Conservation (phyloP, 2,888 invertebrate genomes). For the Mactromeris polynyma region DNA sequence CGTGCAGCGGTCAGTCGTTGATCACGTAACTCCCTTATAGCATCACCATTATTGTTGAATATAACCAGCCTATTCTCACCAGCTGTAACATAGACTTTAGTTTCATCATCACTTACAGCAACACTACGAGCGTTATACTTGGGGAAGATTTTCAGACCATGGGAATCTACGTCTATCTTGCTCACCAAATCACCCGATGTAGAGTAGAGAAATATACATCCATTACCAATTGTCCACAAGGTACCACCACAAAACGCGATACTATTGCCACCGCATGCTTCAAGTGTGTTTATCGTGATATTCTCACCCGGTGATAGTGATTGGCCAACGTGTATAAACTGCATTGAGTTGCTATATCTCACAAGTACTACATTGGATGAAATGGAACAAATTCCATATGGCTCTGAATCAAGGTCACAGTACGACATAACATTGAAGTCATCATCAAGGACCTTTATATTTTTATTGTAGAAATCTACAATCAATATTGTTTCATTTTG, state of each 20-base stretch:
- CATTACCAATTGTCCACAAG: not conserved
- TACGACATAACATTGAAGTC: not conserved
- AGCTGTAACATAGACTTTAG: constrained; percentile 1
- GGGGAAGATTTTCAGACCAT: constrained; percentile 5
- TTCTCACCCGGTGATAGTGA: not conserved
- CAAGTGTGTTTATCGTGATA: not conserved
- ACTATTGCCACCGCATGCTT: not conserved
- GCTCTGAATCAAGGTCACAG: not conserved
- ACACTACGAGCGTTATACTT: not conserved
- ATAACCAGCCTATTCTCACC: not conserved
- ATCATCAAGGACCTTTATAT: not conserved
- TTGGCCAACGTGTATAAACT: not conserved
- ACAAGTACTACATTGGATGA: constrained; percentile 1
- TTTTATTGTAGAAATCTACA: not conserved
- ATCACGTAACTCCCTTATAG: not conserved
- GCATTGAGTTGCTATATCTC: not conserved
- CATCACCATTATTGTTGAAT: not conserved
- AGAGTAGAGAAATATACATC: not conserved
- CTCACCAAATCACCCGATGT: not conserved
- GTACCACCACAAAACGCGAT: not conserved
- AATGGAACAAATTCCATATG: not conserved
- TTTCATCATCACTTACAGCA: not conserved
- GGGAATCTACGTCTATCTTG: not conserved
- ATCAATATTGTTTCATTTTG: not conserved
- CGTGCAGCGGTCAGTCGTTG: not conserved